Conservation (phyloP, 2,797 vertebrate species). For the Anguilla megastoma region DNA sequence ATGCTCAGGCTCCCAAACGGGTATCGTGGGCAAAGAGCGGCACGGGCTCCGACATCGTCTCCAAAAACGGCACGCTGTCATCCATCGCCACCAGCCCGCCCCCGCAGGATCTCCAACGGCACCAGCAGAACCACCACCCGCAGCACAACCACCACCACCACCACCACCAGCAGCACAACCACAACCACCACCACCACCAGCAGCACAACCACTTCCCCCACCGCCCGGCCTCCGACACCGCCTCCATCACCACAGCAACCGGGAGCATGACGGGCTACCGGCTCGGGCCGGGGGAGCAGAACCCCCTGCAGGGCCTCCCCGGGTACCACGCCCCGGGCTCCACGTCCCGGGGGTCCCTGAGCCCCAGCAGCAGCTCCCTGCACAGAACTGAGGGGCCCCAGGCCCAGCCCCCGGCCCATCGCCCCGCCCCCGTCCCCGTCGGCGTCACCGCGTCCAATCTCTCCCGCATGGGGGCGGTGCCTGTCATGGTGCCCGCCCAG, state of each 20-base stretch:
- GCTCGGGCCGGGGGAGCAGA: conserved; percentile 64
- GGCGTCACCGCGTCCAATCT: conserved; percentile 70
- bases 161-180: conserved; percentile 51
- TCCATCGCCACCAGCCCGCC: conserved; percentile 79
- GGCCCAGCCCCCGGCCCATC: conserved; percentile 71
- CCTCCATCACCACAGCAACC: conserved; percentile 72
- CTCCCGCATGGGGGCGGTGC: conserved; percentile 75
- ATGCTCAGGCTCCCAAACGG: conserved; percentile 87
- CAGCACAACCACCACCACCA: conserved; percentile 69
- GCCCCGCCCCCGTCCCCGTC: conserved; percentile 49
- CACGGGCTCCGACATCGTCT: conserved; percentile 80
- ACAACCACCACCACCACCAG: conserved; percentile 67
- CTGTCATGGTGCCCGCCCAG: conserved; percentile 85
- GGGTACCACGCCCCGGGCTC: conserved; percentile 67
- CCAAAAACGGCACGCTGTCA: conserved; percentile 90
- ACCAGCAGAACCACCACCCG: conserved; percentile 71
- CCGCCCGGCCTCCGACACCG: conserved; percentile 65
- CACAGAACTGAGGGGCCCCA: conserved; percentile 73
- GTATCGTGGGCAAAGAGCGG: conserved; percentile 83
- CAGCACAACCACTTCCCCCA: conserved; percentile 67
- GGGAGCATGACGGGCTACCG: conserved; percentile 67
- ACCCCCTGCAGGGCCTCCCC: conserved; percentile 71
- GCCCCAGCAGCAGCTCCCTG: conserved; percentile 52
- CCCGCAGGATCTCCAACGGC: conserved; percentile 54
- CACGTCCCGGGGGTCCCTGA: conserved; percentile 42